phyloP scores from a whole-genome alignment of 2,888 invertebrate species.

The Agrilus biguttatus region DNA sequence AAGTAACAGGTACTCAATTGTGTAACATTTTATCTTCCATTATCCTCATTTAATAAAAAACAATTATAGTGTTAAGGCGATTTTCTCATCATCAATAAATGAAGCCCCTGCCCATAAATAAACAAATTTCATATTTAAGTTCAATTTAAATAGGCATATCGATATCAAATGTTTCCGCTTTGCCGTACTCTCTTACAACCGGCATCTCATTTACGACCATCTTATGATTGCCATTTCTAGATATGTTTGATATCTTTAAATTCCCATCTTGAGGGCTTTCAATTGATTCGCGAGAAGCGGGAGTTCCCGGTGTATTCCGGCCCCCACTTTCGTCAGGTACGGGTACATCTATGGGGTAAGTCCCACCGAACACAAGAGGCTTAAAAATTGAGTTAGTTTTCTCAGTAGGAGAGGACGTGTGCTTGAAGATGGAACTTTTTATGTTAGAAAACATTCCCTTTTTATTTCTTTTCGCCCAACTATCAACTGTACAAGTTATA shows the following conservation, averaged over 20 bases:
- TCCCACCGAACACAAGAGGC: constrained; percentile 70
- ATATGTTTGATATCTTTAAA: constrained; percentile 8
- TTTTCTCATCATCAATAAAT: too few species aligned
- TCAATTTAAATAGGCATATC: constrained; percentile 36
- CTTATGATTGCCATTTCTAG: constrained; percentile 7
- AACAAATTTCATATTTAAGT: too few species aligned
- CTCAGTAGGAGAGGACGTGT: constrained; percentile 12
- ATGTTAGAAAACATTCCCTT: constrained; percentile 26
- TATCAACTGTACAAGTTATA: constrained; percentile 47
- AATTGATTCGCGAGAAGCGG: too few species aligned
- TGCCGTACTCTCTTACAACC: constrained; percentile 29
- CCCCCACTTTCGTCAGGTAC: constrained; percentile 6
- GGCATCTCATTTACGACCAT: constrained; percentile 11
- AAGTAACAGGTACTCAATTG: too few species aligned
- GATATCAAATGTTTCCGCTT: constrained; percentile 41
- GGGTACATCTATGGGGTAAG: constrained; percentile 73
- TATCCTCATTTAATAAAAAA: too few species aligned
- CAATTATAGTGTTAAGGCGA: too few species aligned
- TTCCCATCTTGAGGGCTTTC: too few species aligned
- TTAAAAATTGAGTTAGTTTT: constrained; percentile 32
- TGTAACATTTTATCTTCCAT: too few species aligned
- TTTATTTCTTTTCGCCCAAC: constrained; percentile 37
- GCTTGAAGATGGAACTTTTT: constrained; percentile 26
- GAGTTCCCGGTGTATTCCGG: constrained; percentile 3
- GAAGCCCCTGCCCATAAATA: too few species aligned